Percentiles rank a stretch among this genome's conserved stretches.
These are phyloP conservation scores for Ciconia nigra DNA, from an alignment of 2,797 vertebrate species.

Conservation along the genomic window DNA sequence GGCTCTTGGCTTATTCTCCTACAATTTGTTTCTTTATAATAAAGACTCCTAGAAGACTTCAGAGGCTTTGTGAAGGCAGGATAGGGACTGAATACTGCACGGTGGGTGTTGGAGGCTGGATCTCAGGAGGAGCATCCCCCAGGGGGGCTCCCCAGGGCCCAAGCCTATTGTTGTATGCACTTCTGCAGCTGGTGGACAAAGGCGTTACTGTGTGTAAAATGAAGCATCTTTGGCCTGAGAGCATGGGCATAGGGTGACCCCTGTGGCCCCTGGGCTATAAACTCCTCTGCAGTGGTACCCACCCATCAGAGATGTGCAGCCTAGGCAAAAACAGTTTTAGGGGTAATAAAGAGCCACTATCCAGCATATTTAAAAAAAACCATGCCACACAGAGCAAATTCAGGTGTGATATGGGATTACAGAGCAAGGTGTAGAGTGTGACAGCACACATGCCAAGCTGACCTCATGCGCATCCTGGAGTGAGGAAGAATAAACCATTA, in stretches of 20 bases:
- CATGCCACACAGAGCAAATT: background rate
- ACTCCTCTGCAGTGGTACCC: background rate
- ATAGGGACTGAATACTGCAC: background rate
- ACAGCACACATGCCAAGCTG: background rate
- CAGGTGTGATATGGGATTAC: background rate
- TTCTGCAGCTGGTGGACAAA: background rate
- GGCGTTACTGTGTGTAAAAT: background rate
- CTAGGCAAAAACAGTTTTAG: background rate
- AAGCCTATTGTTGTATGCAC: background rate
- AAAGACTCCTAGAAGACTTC: background rate
- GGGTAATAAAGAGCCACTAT: background rate
- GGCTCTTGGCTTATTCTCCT: background rate
- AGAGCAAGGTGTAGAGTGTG: accelerated
- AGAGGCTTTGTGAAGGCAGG: background rate
- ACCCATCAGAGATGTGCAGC: background rate
- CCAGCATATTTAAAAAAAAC: background rate
- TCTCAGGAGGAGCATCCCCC: background rate
- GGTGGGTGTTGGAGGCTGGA: background rate
- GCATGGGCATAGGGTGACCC: background rate
- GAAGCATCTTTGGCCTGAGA: background rate
- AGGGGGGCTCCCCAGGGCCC: accelerated
- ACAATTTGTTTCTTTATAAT: background rate
- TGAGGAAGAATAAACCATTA: background rate
- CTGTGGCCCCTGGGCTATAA: background rate
- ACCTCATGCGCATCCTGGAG: accelerated